These are phyloP conservation scores for Idaea dimidiata DNA, from an alignment of 2,888 invertebrate genomes.

Conservation along the genomic window DNA sequence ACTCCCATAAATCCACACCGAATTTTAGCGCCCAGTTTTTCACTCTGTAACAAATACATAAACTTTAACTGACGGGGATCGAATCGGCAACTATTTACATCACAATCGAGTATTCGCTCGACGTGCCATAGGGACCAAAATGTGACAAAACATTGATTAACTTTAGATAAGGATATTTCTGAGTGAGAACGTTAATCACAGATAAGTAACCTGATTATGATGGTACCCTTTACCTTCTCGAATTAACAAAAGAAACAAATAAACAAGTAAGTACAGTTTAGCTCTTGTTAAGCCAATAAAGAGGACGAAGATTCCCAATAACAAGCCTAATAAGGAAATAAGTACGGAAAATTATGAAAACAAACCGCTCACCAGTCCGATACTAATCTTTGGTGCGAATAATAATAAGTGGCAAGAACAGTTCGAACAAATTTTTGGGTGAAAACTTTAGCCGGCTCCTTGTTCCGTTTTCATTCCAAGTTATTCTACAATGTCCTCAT, in stretches of 20 bases:
- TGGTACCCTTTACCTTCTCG: neutral
- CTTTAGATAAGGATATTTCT: neutral
- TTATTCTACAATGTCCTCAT: slow-evolving; percentile 72
- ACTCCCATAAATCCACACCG: slow-evolving; percentile 94
- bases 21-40: slow-evolving; percentile 96
- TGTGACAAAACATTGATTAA: slow-evolving; percentile 8
- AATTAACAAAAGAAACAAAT: neutral
- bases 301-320: neutral
- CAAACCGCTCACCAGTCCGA: slow-evolving; percentile 3
- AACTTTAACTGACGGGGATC: neutral
- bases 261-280: neutral
- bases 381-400: slow-evolving; percentile 24
- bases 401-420: slow-evolving; percentile 38
- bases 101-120: too few species aligned
- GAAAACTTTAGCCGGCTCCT: slow-evolving; percentile 44
- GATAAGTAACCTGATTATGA: neutral
- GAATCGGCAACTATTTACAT: too few species aligned
- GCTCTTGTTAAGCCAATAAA: neutral
- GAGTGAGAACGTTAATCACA: slow-evolving; percentile 1
- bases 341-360: slow-evolving; percentile 12
- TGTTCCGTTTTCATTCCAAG: slow-evolving; percentile 63
- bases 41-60: slow-evolving; percentile 84
- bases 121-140: too few species aligned
- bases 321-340: slow-evolving; percentile 18
- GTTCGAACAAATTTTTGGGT: slow-evolving; percentile 37